phyloP scores from a whole-genome alignment of 2,113 vertebrate genomes.

The Proterorhinus semilunaris region DNA sequence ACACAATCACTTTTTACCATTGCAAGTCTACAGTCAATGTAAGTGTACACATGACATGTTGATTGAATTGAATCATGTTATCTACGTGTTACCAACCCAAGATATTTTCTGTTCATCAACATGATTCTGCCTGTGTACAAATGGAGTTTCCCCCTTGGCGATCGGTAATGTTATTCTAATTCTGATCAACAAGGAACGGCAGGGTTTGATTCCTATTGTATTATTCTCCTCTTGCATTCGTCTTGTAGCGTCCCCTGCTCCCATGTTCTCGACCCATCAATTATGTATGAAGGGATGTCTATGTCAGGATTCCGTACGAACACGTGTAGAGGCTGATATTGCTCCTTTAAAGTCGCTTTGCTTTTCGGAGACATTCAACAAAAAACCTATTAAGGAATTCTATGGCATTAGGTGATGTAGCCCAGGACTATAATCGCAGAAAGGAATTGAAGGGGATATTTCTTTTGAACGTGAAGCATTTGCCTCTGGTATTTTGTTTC shows the following conservation, averaged over 20 bases:
- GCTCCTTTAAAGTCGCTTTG: no score
- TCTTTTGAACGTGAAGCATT: background rate
- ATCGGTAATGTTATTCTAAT: background rate
- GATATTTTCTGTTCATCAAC: no score
- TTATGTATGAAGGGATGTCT: constrained; percentile 50
- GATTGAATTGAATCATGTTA: no score
- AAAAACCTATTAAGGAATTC: no score
- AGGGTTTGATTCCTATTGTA: background rate
- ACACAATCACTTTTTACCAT: background rate
- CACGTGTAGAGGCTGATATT: background rate
- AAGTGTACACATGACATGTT: background rate
- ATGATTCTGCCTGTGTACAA: background rate
- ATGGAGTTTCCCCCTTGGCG: background rate
- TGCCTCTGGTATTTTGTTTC: background rate
- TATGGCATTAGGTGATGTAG: no score
- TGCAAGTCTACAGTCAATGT: background rate
- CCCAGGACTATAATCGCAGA: no score
- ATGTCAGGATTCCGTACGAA: constrained; percentile 29
- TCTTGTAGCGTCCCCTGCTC: constrained; percentile 34
- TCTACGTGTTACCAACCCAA: no score
- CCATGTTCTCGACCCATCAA: constrained; percentile 47
- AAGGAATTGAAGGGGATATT: no score
- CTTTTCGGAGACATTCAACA: no score
- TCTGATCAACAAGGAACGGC: background rate
- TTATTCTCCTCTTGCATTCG: constrained; percentile 21